Conservation (phyloP, 1,140 invertebrate genomes). For the Drosophila sp. region DNA sequence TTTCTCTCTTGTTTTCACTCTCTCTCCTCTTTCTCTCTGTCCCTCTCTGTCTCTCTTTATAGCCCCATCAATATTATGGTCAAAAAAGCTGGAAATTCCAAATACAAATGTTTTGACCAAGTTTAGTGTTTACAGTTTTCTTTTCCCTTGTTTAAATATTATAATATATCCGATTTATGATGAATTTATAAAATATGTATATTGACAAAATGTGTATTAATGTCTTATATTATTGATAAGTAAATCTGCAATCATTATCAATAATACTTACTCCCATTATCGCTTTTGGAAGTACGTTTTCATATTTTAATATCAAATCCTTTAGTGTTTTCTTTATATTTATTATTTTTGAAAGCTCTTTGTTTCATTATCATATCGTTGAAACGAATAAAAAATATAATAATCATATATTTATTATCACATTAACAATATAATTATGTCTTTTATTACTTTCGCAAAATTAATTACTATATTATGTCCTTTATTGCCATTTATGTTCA, state of each 20-base stretch:
- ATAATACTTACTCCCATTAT: no score
- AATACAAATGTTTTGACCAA: slow-evolving; percentile 1
- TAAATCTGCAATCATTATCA: not conserved
- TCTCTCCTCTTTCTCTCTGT: not conserved
- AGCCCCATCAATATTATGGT: not conserved
- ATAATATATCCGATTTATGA: not conserved
- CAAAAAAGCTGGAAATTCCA: not conserved
- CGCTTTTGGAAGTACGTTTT: no score
- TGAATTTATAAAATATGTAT: no score
- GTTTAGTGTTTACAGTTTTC: not conserved
- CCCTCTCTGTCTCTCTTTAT: not conserved
- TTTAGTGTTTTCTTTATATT: no score
- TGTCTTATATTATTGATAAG: no score
- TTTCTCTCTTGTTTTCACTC: not conserved
- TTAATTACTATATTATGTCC: no score
- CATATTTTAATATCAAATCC: no score
- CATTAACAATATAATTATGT: no score
- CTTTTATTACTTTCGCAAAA: not conserved
- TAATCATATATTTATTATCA: not conserved
- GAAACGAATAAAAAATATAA: no score
- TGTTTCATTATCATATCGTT: not conserved
- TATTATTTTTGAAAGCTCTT: no score
- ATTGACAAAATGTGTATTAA: no score
- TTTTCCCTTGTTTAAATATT: not conserved
- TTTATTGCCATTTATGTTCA: no score